phyloP scores from a whole-genome alignment of 1,140 invertebrate species.

The Formica selysi region DNA sequence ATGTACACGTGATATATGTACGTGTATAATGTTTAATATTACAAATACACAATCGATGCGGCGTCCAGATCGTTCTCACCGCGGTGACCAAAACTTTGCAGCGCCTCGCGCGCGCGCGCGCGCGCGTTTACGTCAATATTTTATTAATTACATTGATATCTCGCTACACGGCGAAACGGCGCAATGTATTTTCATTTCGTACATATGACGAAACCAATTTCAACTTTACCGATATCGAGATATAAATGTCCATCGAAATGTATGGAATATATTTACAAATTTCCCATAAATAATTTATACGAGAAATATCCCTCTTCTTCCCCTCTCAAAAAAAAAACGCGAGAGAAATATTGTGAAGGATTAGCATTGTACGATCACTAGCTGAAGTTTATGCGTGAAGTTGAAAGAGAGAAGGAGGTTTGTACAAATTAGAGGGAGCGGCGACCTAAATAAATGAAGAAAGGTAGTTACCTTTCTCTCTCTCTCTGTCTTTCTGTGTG shows the following conservation, averaged over 20 bases:
- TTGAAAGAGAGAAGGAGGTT: background rate
- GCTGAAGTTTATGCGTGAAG: background rate
- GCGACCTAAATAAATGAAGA: constrained; percentile 39
- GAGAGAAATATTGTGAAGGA: background rate
- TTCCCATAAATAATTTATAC: constrained; percentile 39
- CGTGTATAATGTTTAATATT: constrained; percentile 47
- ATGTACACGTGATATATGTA: background rate
- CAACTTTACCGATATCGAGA: constrained; percentile 35
- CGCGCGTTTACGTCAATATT: constrained; percentile 21
- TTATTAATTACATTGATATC: constrained; percentile 61
- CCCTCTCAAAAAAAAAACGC: background rate
- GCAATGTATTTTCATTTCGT: constrained; percentile 42
- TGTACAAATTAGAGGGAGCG: constrained; percentile 24
- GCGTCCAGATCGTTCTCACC: constrained; percentile 13
- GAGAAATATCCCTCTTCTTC: background rate
- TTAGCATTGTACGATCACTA: background rate
- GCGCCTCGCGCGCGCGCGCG: background rate
- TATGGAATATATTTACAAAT: constrained; percentile 2
- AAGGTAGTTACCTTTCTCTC: constrained; percentile 8
- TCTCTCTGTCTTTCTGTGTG: background rate
- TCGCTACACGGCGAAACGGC: constrained; percentile 13
- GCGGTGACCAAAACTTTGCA: constrained; percentile 5
- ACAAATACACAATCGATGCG: constrained; percentile 46
- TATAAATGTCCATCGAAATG: constrained; percentile 8
- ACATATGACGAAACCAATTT: constrained; percentile 26